Evolutionary conservation across 2,113 vertebrate genomes (phyloP), one percentile per base, ranked within the genome.

Genomic region (Uropsilus gracilis): DNA sequence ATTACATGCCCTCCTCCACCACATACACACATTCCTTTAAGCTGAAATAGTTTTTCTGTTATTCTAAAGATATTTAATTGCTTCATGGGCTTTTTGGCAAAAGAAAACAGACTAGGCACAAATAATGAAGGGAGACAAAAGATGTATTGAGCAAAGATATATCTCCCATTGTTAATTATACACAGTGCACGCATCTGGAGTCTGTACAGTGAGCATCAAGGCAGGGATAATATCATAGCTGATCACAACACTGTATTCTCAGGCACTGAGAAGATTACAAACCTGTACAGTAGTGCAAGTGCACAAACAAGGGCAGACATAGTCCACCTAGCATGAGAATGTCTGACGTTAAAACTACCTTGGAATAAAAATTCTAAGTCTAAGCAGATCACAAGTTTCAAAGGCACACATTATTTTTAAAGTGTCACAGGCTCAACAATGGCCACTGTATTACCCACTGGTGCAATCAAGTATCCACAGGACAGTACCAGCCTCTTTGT

Each of bases 151-250:
- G 95, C 72, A 96, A 92, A 96, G 96, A 96, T 96, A 64, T 90
- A 95, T 95, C 94, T 92, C 90, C 97, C 83, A 94, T 97, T 97
- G 95, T 97, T 97, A 97, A 96, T 96, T 96, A 97, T 96, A 96
- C 95, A 97, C 30, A 95, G 94, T 86, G 77, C 84, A 78, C 48
- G 55, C 94, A 96, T 96, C 96, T 97, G 97, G 96, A 96, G 95
- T 39, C 96, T 96, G 89, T 92, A 95, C 94, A 97, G 94, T 55
- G 95, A 91, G 85, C 64, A 80, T 89, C 94, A 89, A 97, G 95
- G 96, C 84, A 96, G 95, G 89, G 97, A 95, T 96, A 97, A 96
- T 96, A 95, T 90, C 95, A 75, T 68, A 81, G 92, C 78, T 32
- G 85, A 95, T 97, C 97, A 96, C 95, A 97, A 96, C 96, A 97